Evolutionary conservation across 2,797 vertebrate genomes (phyloP), one percentile per base, ranked within the genome.

Genomic region (Pangasius djambal): DNA sequence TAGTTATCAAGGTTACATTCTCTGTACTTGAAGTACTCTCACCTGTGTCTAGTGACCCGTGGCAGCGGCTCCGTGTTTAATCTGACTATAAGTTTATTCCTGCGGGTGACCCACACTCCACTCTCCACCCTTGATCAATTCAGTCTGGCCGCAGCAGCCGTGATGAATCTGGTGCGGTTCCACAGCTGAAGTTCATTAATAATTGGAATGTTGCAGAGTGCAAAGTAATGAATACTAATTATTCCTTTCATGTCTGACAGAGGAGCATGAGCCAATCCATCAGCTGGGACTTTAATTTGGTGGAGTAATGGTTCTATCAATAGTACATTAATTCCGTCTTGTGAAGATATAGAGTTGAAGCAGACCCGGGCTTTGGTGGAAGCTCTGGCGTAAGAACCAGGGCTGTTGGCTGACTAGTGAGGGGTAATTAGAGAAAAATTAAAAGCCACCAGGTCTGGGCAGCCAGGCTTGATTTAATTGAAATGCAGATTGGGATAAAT

Each of bases 211-310:
- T 99, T 99, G 97, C 96, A 97, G 97, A 97, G 98, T 98, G 98
- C 97, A 97, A 98, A 98, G 98, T 98, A 99, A 99, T 99, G 98
- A 99, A 99, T 99, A 99, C 98, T 99, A 99, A 99, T 99, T 99
- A 98, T 97, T 98, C 96, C 97, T 98, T 99, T 98, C 97, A 97
- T 97, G 97, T 98, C 97, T 98, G 97, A 99, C 97, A 97, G 97
- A 96, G 96, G 97, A 97, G 96, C 95, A 94, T 95, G 96, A 98
- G 97, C 97, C 97, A 97, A 99, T 99, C 97, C 96, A 99, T 99
- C 98, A 99, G 97, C 95, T 93, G 94, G 96, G 97, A 98, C 98
- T 99, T 99, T 99, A 98, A 99, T 99, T 99, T 99, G 98, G 97
- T 98, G 97, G 96, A 98, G 97, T 99, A 99, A 99, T 99, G 98